phyloP scores from a whole-genome alignment of 2,113 vertebrate species.

The Pyxicephalus adspersus region DNA sequence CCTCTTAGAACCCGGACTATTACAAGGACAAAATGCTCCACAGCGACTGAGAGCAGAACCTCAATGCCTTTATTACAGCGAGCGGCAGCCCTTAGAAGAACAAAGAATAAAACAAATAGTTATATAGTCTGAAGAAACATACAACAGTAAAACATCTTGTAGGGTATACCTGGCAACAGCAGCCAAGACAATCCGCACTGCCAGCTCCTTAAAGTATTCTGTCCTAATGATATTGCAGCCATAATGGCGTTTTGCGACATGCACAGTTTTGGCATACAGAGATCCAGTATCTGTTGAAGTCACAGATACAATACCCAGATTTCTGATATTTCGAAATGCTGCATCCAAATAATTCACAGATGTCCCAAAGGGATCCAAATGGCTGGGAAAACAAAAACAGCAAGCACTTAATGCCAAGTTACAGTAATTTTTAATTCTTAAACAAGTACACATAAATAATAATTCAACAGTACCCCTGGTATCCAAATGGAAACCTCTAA shows the following conservation, averaged over 20 bases:
- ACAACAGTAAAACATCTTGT: neutral
- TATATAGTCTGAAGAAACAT: neutral
- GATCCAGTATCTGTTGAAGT: slow-evolving; percentile 93
- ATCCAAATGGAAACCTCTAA: too few relatives aligned
- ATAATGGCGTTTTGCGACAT: slow-evolving; percentile 91
- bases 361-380: slow-evolving; percentile 92
- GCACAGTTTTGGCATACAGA: slow-evolving; percentile 89
- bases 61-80: slow-evolving; percentile 97
- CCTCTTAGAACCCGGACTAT: slow-evolving; percentile 91
- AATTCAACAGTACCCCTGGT: too few relatives aligned
- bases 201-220: slow-evolving; percentile 93
- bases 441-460: too few relatives aligned
- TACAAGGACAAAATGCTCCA: slow-evolving; percentile 95
- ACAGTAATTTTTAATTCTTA: neutral
- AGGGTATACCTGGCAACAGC: slow-evolving; percentile 83
- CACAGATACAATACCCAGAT: slow-evolving; percentile 91
- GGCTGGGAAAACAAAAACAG: slow-evolving; percentile 71
- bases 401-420: neutral
- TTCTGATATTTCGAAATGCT: slow-evolving; percentile 91
- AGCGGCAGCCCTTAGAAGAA: slow-evolving; percentile 81
- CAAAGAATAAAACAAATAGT: neutral
- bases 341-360: slow-evolving; percentile 94
- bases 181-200: slow-evolving; percentile 85
- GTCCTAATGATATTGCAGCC: slow-evolving; percentile 90
- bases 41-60: slow-evolving; percentile 88